Evolutionary conservation across 2,888 invertebrate genomes (phyloP).

Genomic region (Amphipoea lucens): DNA sequence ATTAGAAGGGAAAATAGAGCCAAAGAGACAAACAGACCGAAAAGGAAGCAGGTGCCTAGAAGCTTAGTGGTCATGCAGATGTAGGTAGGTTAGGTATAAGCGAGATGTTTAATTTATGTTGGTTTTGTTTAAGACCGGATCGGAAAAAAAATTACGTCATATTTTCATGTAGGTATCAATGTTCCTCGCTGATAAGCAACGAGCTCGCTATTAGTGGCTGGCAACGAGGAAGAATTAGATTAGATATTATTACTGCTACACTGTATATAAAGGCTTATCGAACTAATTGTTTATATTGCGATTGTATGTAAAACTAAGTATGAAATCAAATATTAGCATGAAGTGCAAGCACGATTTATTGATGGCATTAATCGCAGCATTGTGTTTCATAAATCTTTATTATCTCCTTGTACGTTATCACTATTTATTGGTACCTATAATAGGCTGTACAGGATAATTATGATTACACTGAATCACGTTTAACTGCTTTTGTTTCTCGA

Average conservation of each 20-base stretch:
- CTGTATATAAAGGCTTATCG: constrained; percentile 38
- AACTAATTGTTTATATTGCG: constrained; percentile 18
- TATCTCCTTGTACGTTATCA: constrained; percentile 34
- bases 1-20: neutral
- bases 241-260: constrained; percentile 17
- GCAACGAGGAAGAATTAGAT: constrained; percentile 25
- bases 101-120: neutral
- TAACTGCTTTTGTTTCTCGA: neutral
- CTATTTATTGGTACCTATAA: constrained; percentile 37
- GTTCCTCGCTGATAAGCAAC: constrained; percentile 32
- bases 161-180: neutral
- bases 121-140: neutral
- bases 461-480: constrained; percentile 8
- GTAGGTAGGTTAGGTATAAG: too few relatives aligned
- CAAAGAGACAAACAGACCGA: neutral
- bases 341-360: constrained; percentile 42
- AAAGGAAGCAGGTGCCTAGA: neutral
- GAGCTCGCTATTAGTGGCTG: neutral
- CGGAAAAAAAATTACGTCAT: neutral
- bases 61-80: too few relatives aligned
- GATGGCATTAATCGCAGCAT: constrained; percentile 32
- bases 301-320: constrained; percentile 5
- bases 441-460: neutral
- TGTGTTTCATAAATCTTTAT: constrained; percentile 31
- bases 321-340: constrained; percentile 42